Conservation (phyloP, 2,888 invertebrate species). For the Nipponacmea schrenckii region DNA sequence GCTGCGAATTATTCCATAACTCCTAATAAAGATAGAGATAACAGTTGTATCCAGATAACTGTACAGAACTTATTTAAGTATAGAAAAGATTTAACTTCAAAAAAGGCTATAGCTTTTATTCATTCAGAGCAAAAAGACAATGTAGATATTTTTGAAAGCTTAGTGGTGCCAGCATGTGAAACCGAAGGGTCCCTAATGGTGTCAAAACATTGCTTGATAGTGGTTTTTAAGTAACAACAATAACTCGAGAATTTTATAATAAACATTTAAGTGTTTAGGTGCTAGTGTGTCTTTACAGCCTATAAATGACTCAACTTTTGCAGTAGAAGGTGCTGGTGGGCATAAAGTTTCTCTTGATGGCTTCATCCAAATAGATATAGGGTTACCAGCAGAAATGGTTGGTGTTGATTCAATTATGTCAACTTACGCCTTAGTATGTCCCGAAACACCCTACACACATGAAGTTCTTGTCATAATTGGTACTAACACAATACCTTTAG, state of each 20-base stretch:
- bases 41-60: too few species aligned
- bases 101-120: too few species aligned
- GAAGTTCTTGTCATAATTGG: slow-evolving; percentile 12
- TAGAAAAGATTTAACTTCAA: too few species aligned
- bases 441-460: slow-evolving; percentile 11
- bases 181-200: not conserved
- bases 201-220: not conserved
- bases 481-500: slow-evolving; percentile 12
- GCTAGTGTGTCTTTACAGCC: not conserved
- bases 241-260: not conserved
- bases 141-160: not conserved
- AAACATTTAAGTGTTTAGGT: not conserved
- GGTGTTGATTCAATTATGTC: not conserved
- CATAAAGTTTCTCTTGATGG: not conserved
- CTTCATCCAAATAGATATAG: not conserved
- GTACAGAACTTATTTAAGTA: too few species aligned
- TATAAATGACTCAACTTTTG: not conserved
- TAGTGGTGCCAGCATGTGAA: not conserved
- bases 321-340: not conserved
- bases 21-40: too few species aligned
- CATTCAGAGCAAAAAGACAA: not conserved
- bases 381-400: not conserved
- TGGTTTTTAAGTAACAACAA: not conserved
- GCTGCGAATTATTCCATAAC: too few species aligned
- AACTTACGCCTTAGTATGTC: slow-evolving; percentile 11